Base-by-base conservation (phyloP, 2,888 invertebrate genomes). In the Notodonta dromedarius region DNA sequence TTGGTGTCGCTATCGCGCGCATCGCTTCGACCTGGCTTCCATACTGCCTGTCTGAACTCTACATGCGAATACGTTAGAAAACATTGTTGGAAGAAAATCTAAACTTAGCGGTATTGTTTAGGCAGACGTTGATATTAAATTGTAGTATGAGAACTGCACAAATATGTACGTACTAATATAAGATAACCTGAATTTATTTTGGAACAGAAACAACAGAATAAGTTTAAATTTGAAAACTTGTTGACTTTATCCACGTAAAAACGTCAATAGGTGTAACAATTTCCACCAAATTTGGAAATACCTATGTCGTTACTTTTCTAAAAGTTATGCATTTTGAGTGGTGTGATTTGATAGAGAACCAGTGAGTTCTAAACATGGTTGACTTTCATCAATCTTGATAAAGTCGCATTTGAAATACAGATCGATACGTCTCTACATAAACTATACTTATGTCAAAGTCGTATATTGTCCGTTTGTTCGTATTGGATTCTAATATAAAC, bases 1-100 rank as follows among this genome's bases (percentile, higher is more conserved):
- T 93, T 91, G 92, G 87, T 88, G 88, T 86, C 83, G 85, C 83
- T 93, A 92, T 92, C 92, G 86, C 81, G 84, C 84, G 85, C 91
- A 91, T 91, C 90, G 87, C 73, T 80, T 72, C 89, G 84, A 87
- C 89, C 87, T 85, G 83, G 86, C 89, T 86, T 80, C 87, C 82
- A 84, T 84, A 54, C 44, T 44, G 44, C 56, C 56, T 42, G 16
- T 56, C 56, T 56, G 13, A 12, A n/a, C 50, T 7, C 24, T 24
- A 51, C 51, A 51, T 51, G 24, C 16, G 50, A 50, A 4, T 5
- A 46, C 46, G 46, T 46, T 46, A 5, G 46, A 46, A 46, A 46
- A 46, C 11, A 46, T 46, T 46, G n/a, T 9, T 46, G 13, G 13
- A 0, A 11, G 4, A 46, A 5, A 13, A 42, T 9, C 4, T 42